Base-by-base conservation (phyloP, 2,113 vertebrate genomes). In the Chelonoidis abingdonii region DNA sequence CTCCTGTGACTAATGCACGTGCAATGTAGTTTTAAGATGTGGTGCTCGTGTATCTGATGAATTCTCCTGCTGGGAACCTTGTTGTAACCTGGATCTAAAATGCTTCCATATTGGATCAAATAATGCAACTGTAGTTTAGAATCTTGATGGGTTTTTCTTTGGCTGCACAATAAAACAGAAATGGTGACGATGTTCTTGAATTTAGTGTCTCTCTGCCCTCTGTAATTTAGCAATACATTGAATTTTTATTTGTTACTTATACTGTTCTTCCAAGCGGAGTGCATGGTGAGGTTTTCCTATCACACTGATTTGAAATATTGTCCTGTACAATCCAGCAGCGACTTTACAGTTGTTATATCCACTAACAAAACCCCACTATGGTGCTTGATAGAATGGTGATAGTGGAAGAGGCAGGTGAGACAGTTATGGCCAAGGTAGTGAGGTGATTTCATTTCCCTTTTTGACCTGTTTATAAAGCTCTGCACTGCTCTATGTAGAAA, bases 1-100 rank as follows among this genome's bases (percentile, higher is more conserved):
- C 14, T 75, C 47, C 31, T 52, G 49, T 62, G 21, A 50, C 13
- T 65, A 19, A 84, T 31, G 47, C 31, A 0, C 0, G 0, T 1
- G 1, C 29, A 31, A 65, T 75, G 17, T 1, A 21, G 3, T 41
- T 92, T 91, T 53, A 27, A 52, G 47, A 52, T 52, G 8, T 69
- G 83, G 49, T 85, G 22, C 56, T 85, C 47, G 5, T 47, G 29
- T 25, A 4, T 5, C 3, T 35, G 14, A 4, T 10, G 6, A 49
- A 1, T 83, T 41, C 31, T 27, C 84, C 69, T 92, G 83, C 86
- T 47, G 41, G 29, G 57, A 78, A 29, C 41, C n/a, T 50, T 44
- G 31, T 75, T 80, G 9, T 47, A 65, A 52, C 38, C 49, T 24
- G 44, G 86, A n/a, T 52, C 83, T 81, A 65, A 62, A 49, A 21